These are phyloP conservation scores for Prunella himalayana DNA, from an alignment of 2,113 vertebrate genomes.

Conservation along the genomic window DNA sequence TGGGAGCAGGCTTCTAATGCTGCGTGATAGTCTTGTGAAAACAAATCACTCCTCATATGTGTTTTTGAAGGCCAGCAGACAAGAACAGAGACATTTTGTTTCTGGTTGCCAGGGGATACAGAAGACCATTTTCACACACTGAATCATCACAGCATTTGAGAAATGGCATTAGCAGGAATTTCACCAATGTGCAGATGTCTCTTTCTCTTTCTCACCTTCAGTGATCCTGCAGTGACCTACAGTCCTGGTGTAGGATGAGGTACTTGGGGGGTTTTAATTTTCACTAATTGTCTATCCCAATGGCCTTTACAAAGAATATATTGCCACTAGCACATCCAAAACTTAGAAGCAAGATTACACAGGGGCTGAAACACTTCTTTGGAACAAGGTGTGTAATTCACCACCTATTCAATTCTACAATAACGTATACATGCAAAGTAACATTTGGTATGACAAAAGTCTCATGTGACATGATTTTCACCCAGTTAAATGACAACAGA, in stretches of 20 bases:
- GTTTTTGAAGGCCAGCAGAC: constrained; percentile 36
- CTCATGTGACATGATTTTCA: background rate
- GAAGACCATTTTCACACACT: constrained; percentile 14
- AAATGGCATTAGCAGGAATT: constrained; percentile 7
- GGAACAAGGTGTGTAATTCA: background rate
- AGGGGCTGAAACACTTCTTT: background rate
- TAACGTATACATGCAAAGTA: background rate
- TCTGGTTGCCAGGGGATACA: constrained; percentile 62
- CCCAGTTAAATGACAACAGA: background rate
- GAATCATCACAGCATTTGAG: constrained; percentile 11
- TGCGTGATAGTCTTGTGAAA: background rate
- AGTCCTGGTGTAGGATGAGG: background rate
- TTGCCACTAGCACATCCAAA: background rate
- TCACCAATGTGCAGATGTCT: fast-evolving
- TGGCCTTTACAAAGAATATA: background rate
- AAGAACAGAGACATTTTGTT: constrained; percentile 55
- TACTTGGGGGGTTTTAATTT: background rate
- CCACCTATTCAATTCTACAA: background rate
- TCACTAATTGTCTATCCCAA: background rate
- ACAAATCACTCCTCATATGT: constrained; percentile 34
- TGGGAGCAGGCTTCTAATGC: background rate
- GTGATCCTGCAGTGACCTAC: background rate
- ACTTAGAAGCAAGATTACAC: background rate
- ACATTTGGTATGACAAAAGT: background rate
- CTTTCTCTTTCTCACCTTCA: background rate